These are phyloP conservation scores for Drosophila fuyamai DNA, from an alignment of 1,140 invertebrate genomes.

Conservation along the genomic window DNA sequence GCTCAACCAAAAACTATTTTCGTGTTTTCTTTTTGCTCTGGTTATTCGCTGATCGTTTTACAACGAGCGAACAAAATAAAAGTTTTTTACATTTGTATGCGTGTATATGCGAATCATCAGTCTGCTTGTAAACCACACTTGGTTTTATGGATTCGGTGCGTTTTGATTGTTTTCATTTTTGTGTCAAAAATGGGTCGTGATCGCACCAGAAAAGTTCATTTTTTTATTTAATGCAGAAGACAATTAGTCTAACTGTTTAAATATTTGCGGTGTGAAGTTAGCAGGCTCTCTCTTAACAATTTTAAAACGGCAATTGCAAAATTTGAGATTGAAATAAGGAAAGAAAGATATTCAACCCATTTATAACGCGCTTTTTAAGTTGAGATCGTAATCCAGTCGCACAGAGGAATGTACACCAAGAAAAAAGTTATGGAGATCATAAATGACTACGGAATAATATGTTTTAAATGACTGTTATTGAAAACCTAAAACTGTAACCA, in stretches of 20 bases:
- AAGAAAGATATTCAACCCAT: too few species aligned
- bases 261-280: conserved; percentile 2
- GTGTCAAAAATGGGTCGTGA: not conserved
- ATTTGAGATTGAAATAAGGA: not conserved
- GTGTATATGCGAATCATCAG: conserved; percentile 11
- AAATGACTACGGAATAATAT: conserved; percentile 9
- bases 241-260: not conserved
- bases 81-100: not conserved
- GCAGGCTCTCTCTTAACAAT: not conserved
- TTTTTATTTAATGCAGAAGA: not conserved
- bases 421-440: conserved; percentile 14
- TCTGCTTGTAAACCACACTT: not conserved
- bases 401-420: conserved; percentile 8
- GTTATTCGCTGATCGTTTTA: conserved; percentile 21
- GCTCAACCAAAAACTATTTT: conserved; percentile 27
- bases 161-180: not conserved
- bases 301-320: not conserved
- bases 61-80: conserved; percentile 14
- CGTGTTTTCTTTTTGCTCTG: conserved; percentile 25
- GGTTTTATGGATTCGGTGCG: not conserved
- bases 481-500: conserved; percentile 16
- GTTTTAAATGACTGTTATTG: conserved; percentile 1
- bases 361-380: too few species aligned
- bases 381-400: conserved; percentile 23
- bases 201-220: not conserved